These are phyloP conservation scores for Caenorhabditis becei DNA, from an alignment of 2,888 invertebrate genomes.

Conservation along the genomic window DNA sequence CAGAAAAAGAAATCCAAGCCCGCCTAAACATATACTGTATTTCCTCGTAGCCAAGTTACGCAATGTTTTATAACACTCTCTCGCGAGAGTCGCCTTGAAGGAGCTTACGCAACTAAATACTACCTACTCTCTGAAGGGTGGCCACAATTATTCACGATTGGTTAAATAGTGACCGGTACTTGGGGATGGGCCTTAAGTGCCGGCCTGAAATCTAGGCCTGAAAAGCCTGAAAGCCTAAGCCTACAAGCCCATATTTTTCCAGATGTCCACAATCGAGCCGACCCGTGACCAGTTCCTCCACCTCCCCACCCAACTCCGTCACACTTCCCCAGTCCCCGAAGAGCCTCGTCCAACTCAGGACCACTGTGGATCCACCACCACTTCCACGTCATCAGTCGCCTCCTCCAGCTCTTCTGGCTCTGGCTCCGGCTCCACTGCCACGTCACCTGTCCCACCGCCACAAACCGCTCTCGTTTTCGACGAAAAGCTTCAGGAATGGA, in stretches of 20 bases:
- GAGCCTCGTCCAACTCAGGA: constrained; percentile 22
- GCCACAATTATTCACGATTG: constrained; percentile 40
- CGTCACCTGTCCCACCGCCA: constrained; percentile 39
- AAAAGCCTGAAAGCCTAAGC: too few relatives aligned
- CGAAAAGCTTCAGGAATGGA: constrained; percentile 67
- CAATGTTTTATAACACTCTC: constrained; percentile 55
- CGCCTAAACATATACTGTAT: neutral
- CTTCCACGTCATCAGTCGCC: constrained; percentile 40
- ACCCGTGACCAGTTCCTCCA: constrained; percentile 37
- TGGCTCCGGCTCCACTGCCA: constrained; percentile 28
- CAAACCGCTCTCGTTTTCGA: constrained; percentile 53
- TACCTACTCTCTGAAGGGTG: constrained; percentile 22
- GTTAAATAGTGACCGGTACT: constrained; percentile 15
- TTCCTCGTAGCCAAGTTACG: constrained; percentile 25
- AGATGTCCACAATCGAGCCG: constrained; percentile 66
- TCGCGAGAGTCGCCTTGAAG: constrained; percentile 20
- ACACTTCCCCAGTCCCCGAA: constrained; percentile 51
- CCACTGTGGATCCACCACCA: constrained; percentile 23
- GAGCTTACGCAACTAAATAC: constrained; percentile 57
- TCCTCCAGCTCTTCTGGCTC: constrained; percentile 27
- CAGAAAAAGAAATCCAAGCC: neutral
- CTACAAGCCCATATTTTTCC: too few relatives aligned
- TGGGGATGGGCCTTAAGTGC: too few relatives aligned
- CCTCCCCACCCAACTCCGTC: constrained; percentile 48
- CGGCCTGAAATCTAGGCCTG: too few relatives aligned